phyloP scores from a whole-genome alignment of 1,140 invertebrate species.

The Prorops nasuta region DNA sequence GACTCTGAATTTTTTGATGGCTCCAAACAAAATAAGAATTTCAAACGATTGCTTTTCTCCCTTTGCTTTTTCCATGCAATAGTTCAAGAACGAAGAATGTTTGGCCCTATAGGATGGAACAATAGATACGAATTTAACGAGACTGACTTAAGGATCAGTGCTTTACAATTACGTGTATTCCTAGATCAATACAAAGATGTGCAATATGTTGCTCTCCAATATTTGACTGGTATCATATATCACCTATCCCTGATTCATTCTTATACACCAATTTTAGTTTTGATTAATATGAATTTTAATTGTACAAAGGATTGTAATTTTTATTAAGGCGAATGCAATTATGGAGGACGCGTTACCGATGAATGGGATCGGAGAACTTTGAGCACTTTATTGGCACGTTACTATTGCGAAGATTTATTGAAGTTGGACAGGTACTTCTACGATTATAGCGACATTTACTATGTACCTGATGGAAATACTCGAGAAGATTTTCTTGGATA shows the following conservation, averaged over 20 bases:
- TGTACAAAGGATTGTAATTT: constrained; percentile 2
- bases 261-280: background rate
- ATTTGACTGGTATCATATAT: constrained; percentile 74
- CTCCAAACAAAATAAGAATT: constrained; percentile 70
- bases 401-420: constrained; percentile 66
- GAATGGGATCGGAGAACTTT: constrained; percentile 91
- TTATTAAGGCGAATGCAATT: constrained; percentile 85
- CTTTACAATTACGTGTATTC: constrained; percentile 85
- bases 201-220: constrained; percentile 85
- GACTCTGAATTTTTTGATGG: constrained; percentile 86
- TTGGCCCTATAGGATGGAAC: constrained; percentile 93
- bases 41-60: constrained; percentile 84
- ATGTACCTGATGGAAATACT: constrained; percentile 70
- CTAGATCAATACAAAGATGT: constrained; percentile 85
- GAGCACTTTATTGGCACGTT: constrained; percentile 78
- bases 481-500: constrained; percentile 77
- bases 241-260: no score
- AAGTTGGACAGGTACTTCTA: constrained; percentile 61
- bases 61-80: constrained; percentile 94
- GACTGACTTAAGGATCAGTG: constrained; percentile 86
- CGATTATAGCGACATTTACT: constrained; percentile 70
- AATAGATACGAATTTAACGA: constrained; percentile 96
- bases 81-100: constrained; percentile 88
- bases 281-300: no score
- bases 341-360: constrained; percentile 93